phyloP scores from a whole-genome alignment of 2,113 vertebrate genomes.

The Sclerurus mexicanus region DNA sequence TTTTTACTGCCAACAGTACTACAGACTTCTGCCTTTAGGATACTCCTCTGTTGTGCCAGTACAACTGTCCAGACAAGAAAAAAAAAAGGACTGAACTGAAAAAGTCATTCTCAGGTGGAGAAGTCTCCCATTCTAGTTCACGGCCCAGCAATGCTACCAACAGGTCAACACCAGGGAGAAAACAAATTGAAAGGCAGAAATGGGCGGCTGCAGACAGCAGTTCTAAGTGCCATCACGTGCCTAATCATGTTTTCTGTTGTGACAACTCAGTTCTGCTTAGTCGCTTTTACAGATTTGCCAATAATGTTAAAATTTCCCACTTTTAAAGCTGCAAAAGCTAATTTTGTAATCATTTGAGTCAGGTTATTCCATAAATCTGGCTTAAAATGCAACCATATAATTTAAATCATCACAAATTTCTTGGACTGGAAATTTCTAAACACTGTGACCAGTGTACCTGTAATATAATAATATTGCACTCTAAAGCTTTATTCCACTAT shows the following conservation, averaged over 20 bases:
- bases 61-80: background rate
- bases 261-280: background rate
- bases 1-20: background rate
- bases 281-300: background rate
- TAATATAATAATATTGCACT: background rate
- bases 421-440: background rate
- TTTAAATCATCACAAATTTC: background rate
- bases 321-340: background rate
- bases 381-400: background rate
- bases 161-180: background rate
- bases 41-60: background rate
- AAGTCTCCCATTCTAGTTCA: background rate
- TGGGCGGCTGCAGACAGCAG: background rate
- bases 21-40: background rate
- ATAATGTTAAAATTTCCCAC: background rate
- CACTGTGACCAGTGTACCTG: background rate
- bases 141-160: background rate
- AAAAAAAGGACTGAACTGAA: background rate
- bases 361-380: background rate
- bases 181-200: background rate
- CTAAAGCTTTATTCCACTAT: background rate
- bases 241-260: background rate
- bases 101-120: background rate
- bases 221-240: background rate
- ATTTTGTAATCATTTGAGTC: background rate